phyloP scores from a whole-genome alignment of 2,888 invertebrate genomes.

The Sarcophaga caerulescens region DNA sequence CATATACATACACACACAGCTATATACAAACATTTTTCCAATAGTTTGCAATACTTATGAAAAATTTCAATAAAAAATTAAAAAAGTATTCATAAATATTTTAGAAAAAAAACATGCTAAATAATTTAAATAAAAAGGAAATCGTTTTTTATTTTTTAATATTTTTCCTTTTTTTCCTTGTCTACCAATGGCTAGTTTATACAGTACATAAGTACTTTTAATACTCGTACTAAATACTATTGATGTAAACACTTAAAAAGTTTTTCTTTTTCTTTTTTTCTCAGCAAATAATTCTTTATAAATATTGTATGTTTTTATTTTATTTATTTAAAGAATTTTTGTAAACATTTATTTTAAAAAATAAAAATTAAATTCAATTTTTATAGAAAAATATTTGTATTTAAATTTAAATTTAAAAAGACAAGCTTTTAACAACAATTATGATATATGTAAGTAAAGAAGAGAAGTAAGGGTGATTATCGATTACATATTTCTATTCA shows the following conservation, averaged over 20 bases:
- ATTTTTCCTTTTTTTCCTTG: not conserved
- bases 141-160: slow-evolving; percentile 34
- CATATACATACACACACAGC: too few species aligned
- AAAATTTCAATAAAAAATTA: too few species aligned
- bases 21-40: too few species aligned
- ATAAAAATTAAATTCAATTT: not conserved
- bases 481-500: too few species aligned
- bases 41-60: too few species aligned
- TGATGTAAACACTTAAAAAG: not conserved
- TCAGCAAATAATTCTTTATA: too few species aligned
- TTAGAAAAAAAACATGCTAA: not conserved
- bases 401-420: not conserved
- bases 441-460: too few species aligned
- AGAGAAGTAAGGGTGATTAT: too few species aligned
- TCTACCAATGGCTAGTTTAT: not conserved
- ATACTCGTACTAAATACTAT: not conserved
- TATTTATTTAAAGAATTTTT: too few species aligned
- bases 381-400: not conserved
- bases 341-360: not conserved
- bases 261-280: not conserved
- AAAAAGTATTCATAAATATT: not conserved
- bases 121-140: slow-evolving; percentile 47
- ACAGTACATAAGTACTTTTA: too few species aligned
- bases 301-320: too few species aligned
- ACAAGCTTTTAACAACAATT: not conserved